Base-by-base conservation (phyloP, 2,113 vertebrate species). In the Mixornis gularis region DNA sequence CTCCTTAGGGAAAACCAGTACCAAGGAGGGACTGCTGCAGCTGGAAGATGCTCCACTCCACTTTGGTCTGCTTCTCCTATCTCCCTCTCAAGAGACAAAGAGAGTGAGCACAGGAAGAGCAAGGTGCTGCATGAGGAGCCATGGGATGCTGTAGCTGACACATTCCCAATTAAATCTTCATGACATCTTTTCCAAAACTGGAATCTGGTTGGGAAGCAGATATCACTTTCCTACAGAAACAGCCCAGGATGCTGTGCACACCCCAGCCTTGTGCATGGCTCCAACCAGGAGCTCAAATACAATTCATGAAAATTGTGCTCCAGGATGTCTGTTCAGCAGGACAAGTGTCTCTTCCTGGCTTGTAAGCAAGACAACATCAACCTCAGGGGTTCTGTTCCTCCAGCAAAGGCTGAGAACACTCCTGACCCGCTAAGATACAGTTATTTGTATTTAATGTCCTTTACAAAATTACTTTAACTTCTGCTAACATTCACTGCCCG, bases 391-490 rank as follows among this genome's bases (percentile, higher is more conserved):
- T 93, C 9, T 79, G 63, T 21, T 87, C 81, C 63, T 89, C 32
- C 3, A 1, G 80, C 62, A 87, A 82, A 66, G 55, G 30, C 66
- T 91, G 91, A 85, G 58, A 72, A 72, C 1, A 3, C 29, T 85
- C 55, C 36, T 44, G 85, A 91, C 66, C 59, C 0, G 0, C 21
- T 79, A 82, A 70, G 74, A 87, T 44, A 80, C 26, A 88, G 58
- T 73, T 85, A 91, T 90, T 92, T 85, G 94, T 93, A 93, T 85
- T 73, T 92, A 70, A 92, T 24, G 36, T 85, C 55, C 74, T 85
- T 93, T 91, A 87, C 66, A 94, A 89, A 94, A 87, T 78, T 65
- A 62, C 41, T 72, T 86, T 90, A 88, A 85, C 93, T 91, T 80
- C 87, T 90, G 72, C 89, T 95, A 95, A 77, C 25, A 83, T 51